Evolutionary conservation across 1,140 invertebrate genomes (phyloP).

Genomic region (Anoplophora glabripennis): DNA sequence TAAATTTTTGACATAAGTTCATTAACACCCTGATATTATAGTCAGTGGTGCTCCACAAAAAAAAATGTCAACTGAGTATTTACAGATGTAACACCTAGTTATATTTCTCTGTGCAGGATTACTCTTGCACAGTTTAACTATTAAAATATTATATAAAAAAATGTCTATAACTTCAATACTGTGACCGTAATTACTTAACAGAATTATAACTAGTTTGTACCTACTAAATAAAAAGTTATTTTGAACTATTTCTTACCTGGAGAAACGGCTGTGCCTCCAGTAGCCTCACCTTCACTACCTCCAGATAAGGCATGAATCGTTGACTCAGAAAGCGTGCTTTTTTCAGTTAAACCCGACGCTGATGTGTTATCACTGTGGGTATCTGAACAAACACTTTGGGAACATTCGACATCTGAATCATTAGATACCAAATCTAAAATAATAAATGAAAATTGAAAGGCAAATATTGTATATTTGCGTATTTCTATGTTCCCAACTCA

Average conservation of each 20-base stretch:
- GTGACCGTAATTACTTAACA: no score
- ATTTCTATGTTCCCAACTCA: neutral
- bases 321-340: slow-evolving; percentile 38
- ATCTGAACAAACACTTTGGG: slow-evolving; percentile 39
- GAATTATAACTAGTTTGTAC: no score
- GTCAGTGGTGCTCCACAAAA: no score
- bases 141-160: no score
- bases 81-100: no score
- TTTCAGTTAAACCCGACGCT: slow-evolving; percentile 35
- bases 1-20: no score
- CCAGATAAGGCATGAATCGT: slow-evolving; percentile 36
- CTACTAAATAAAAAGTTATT: no score
- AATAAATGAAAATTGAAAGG: neutral
- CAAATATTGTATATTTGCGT: neutral
- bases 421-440: slow-evolving; percentile 37
- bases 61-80: no score
- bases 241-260: slow-evolving; percentile 13
- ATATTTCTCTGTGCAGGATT: no score
- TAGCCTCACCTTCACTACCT: slow-evolving; percentile 27
- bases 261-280: slow-evolving; percentile 12
- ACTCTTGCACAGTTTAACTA: no score
- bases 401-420: slow-evolving; percentile 38
- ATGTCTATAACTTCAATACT: no score
- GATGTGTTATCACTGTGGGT: slow-evolving; percentile 40
- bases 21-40: no score